These are phyloP conservation scores for Teinopalpus imperialis DNA, from an alignment of 2,888 invertebrate genomes.

Conservation along the genomic window DNA sequence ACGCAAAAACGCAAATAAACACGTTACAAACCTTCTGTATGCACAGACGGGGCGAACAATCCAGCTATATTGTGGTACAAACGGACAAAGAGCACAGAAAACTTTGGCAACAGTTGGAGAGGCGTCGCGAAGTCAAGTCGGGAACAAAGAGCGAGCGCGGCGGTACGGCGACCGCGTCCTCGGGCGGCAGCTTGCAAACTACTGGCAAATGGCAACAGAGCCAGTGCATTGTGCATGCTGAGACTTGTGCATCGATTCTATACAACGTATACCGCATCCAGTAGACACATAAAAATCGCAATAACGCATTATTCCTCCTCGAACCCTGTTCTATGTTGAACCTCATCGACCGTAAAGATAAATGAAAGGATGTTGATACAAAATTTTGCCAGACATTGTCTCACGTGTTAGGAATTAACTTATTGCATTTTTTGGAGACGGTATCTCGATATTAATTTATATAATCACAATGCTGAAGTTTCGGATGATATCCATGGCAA, in stretches of 20 bases:
- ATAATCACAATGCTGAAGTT: too few species aligned
- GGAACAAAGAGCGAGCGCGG: slow-evolving; percentile 14
- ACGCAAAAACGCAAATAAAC: background rate
- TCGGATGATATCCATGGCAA: too few species aligned
- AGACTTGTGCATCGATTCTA: slow-evolving; percentile 19
- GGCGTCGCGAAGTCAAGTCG: slow-evolving; percentile 15
- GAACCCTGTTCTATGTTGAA: slow-evolving; percentile 28
- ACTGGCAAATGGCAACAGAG: background rate
- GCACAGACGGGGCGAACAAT: slow-evolving; percentile 3
- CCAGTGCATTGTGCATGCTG: slow-evolving; percentile 9
- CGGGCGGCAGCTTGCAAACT: slow-evolving; percentile 17
- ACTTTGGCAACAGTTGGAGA: slow-evolving; percentile 5
- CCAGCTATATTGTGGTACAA: slow-evolving; percentile 3
- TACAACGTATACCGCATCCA: slow-evolving; percentile 13
- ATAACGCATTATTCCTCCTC: slow-evolving; percentile 30
- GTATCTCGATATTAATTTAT: too few species aligned
- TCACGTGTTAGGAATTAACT: background rate
- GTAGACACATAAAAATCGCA: slow-evolving; percentile 38
- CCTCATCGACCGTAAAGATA: background rate
- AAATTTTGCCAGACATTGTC: background rate
- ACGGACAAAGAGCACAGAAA: slow-evolving; percentile 4
- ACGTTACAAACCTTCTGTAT: slow-evolving; percentile 14
- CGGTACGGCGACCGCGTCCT: slow-evolving; percentile 11
- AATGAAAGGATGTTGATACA: background rate
- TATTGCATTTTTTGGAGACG: too few species aligned